phyloP scores from a whole-genome alignment of 2,797 vertebrate species.

The Galago senegalensis region DNA sequence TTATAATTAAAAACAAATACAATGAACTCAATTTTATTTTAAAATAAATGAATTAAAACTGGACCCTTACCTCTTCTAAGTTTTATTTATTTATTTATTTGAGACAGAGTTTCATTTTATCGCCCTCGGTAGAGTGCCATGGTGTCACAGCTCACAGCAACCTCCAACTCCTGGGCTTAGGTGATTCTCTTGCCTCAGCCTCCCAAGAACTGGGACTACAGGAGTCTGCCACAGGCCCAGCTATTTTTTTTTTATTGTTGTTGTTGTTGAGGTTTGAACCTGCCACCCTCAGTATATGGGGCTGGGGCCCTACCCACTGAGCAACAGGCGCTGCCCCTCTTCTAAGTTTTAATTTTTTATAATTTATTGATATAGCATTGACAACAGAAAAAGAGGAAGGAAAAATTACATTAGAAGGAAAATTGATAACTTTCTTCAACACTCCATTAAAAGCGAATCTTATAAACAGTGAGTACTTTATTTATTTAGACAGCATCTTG shows the following conservation, averaged over 20 bases:
- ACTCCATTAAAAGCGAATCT: not conserved
- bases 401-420: not conserved
- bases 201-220: too few species aligned
- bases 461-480: not conserved
- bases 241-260: too few species aligned
- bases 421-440: conserved; percentile 34
- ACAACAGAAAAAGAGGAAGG: not conserved
- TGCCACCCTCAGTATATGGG: too few species aligned
- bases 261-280: too few species aligned
- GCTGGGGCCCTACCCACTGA: too few species aligned
- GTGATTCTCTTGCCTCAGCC: too few species aligned
- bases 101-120: too few species aligned
- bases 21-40: conserved; percentile 12
- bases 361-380: not conserved
- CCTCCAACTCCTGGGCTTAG: too few species aligned
- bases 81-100: not conserved
- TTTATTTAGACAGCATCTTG: not conserved
- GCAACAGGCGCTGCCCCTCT: too few species aligned
- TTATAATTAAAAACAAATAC: conserved; percentile 21
- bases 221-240: too few species aligned
- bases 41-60: conserved; percentile 18
- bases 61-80: not conserved
- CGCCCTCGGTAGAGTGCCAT: too few species aligned
- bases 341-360: not conserved
- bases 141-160: too few species aligned